Evolutionary conservation across 2,113 vertebrate species (phyloP), one percentile per base, ranked within the genome.

Genomic region (Natator depressus): DNA sequence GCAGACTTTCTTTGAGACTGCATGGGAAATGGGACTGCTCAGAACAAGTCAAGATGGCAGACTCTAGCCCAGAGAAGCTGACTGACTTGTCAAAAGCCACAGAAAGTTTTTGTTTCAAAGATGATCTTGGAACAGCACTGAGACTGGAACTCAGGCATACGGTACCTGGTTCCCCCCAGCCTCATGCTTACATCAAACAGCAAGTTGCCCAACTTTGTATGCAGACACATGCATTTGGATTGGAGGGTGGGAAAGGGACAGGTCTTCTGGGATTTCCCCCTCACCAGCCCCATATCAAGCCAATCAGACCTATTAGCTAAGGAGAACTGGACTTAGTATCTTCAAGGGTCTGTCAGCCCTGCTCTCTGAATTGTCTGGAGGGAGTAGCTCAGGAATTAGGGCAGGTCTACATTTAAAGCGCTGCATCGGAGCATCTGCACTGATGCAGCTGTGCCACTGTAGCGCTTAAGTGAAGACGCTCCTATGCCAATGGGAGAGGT

Each of bases 301-400:
- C 27, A 24, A 47, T 78, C 42, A 78, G 75, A 47, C 22, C 12
- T 13, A 27, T 10, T 47, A 14, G 24, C 22, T 47, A 78, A 78
- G 42, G 24, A 78, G 38, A 75, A 75, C 38, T 24, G 22, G 38
- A 75, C 38, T 75, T 75, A 42, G 72, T 46, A 25, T 27, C 42
- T 78, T 46, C 75, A 78, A 47, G 11, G 42, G 24, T 47, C 75
- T 78, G 20, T 65, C 69, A 75, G 5, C 20, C 38, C 69, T 38
- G 75, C 24, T 46, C 92, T 81, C 24, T 55, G 93, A 94, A 55
- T 29, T 89, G 89, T 89, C 55, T 5, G 1, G 65, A 90, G 17
- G 49, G n/a, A 95, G 38, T 11, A 94, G 89, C 27, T 84, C 38
- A 49, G 24, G 88, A 93, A 69, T 83, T 89, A 92, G 91, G n/a